Base-by-base conservation (phyloP, 2,888 invertebrate species). In the Saturnia pavonia region DNA sequence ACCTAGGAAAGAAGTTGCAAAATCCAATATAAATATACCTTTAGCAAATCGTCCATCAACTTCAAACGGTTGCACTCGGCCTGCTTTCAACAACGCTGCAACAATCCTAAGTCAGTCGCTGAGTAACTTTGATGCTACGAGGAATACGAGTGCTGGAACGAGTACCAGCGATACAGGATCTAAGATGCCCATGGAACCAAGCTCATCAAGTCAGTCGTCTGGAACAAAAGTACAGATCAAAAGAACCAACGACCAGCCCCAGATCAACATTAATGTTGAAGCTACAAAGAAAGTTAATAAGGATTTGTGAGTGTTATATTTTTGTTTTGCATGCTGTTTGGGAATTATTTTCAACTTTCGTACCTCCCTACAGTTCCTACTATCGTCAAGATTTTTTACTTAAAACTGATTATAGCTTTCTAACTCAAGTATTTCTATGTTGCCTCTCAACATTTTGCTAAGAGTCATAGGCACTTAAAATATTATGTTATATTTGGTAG, bases 181-280 rank as follows among this genome's bases (percentile, higher is more conserved):
- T 14, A 60, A 16, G 25, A 27, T 19, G 14, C 14, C 27, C 57
- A 27, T 7, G 11, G 25, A 27, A 60, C 25, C 25, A 25, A 27
- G 57, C 12, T 27, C 57, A 27, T 25, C 45, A 2, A 51, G 40
- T 22, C n/a, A 25, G 16, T 2, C n/a, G 34, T 9, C 12, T 68
- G 83, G 81, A 0, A 76, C 76, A 0, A 82, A 77, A 67, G 73
- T 77, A 2, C 77, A 82, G 3, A 70, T 79, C 8, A 94, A 93
- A 77, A 84, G 92, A 74, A 91, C 86, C 11, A 92, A 94, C 69
- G 91, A 92, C 63, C 90, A 91, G 79, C 92, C 92, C 0, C 94
- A 93, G 78, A 85, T 91, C 0, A 93, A 93, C 72, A 88, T 84
- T 0, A 78, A 83, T 9, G 83, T 84, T 1, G 79, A 77, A 12